Percentiles rank a stretch among this genome's conserved stretches.
phyloP scores from a whole-genome alignment of 2,113 vertebrate genomes.

The Carollia perspicillata region DNA sequence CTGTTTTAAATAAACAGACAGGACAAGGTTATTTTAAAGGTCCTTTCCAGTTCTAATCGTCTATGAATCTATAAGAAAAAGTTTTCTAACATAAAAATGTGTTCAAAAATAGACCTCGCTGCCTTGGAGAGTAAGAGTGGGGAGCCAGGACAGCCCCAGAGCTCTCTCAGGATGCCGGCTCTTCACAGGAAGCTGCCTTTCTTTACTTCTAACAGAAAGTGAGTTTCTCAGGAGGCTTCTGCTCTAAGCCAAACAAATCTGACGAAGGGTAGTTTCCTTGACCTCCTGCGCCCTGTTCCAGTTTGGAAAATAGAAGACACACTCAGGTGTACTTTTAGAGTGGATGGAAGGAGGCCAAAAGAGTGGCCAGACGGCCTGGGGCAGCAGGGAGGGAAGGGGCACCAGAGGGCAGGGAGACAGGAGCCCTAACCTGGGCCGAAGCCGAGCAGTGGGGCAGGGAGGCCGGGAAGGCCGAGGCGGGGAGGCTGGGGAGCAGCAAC shows the following conservation, averaged over 20 bases:
- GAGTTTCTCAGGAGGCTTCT: neutral
- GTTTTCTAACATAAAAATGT: neutral
- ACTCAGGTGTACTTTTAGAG: neutral
- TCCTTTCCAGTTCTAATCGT: neutral
- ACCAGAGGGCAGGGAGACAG: neutral
- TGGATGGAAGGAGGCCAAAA: neutral
- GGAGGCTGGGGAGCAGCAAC: neutral
- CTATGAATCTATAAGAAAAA: neutral
- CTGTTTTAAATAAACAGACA: neutral
- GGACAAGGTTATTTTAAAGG: neutral
- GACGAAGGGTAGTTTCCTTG: neutral
- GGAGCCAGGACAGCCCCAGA: too few relatives aligned
- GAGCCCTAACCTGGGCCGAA: neutral
- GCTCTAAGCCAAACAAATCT: neutral
- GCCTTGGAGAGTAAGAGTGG: neutral
- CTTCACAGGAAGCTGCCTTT: neutral
- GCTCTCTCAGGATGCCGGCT: neutral
- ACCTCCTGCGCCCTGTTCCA: neutral
- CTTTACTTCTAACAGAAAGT: neutral
- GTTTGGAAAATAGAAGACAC: neutral
- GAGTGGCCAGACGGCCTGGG: neutral
- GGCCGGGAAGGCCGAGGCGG: accelerated
- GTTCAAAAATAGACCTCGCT: neutral
- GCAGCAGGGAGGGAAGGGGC: neutral
- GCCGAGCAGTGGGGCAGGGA: neutral